Evolutionary conservation across 2,888 invertebrate species (phyloP).

Genomic region (Zygaena filipendulae): DNA sequence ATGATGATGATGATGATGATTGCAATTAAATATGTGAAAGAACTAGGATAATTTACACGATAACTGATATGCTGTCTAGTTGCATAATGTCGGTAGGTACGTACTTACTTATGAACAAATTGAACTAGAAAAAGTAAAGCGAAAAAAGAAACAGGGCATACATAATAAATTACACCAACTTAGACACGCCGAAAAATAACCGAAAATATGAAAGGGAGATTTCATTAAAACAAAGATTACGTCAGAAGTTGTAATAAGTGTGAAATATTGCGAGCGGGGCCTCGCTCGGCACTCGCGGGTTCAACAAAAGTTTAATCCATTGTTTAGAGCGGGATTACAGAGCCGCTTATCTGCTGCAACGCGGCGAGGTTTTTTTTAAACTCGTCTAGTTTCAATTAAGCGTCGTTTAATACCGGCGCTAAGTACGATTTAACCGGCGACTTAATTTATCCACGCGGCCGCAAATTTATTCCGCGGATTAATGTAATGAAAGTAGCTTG

Average conservation of each 20-base stretch:
- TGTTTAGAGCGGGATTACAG: conserved; percentile 48
- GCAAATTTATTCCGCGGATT: conserved; percentile 56
- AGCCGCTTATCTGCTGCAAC: conserved; percentile 39
- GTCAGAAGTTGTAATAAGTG: conserved; percentile 43
- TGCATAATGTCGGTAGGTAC: too few relatives aligned
- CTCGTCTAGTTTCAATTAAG: conserved; percentile 61
- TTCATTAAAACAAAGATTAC: conserved; percentile 44
- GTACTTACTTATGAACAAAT: too few relatives aligned
- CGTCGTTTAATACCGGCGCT: conserved; percentile 51
- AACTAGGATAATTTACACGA: too few relatives aligned
- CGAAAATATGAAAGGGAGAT: too few relatives aligned
- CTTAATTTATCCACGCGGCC: conserved; percentile 55
- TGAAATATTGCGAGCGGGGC: conserved; percentile 34
- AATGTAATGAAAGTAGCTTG: conserved; percentile 47
- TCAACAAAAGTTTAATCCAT: conserved; percentile 40
- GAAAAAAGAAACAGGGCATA: too few relatives aligned
- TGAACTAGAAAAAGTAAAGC: too few relatives aligned
- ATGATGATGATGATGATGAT: too few relatives aligned
- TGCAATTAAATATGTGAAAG: too few relatives aligned
- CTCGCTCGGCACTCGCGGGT: too few relatives aligned
- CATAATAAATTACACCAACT: too few relatives aligned
- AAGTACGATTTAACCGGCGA: conserved; percentile 53
- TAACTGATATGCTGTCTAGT: too few relatives aligned
- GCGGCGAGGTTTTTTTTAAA: conserved; percentile 33
- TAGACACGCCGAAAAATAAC: too few relatives aligned